A percentile compares a stretch with the other conserved stretches of the same genome.
These are phyloP conservation scores for Sphyrna mokarran DNA, from an alignment of 2,113 vertebrate genomes.

Conservation along the genomic window DNA sequence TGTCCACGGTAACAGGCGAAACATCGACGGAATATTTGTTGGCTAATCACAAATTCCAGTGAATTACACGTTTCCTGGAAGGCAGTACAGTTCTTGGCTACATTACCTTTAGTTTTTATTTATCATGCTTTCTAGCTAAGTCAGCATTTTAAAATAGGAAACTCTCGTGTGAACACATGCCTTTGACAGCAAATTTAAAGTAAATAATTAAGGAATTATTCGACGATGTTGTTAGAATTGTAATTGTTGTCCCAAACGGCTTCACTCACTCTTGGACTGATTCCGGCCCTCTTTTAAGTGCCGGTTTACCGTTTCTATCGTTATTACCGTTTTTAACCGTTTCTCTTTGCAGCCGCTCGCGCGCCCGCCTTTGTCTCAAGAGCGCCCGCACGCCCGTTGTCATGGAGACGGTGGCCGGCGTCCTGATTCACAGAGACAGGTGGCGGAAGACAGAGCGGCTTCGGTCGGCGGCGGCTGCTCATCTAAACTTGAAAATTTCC, in stretches of 20 bases:
- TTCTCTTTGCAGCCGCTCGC: neutral
- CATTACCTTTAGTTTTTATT: neutral
- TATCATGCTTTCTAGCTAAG: neutral
- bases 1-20: neutral
- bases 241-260: neutral
- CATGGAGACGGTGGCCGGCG: neutral
- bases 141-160: neutral
- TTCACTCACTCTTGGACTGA: no score
- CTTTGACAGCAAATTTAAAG: neutral
- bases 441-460: neutral
- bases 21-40: neutral
- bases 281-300: no score
- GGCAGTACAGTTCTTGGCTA: neutral
- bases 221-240: neutral
- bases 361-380: neutral
- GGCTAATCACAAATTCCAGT: neutral
- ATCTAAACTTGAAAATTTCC: no score
- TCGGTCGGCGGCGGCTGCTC: neutral
- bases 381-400: slow-evolving; percentile 6
- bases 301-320: no score
- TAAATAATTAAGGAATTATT: neutral
- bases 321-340: neutral
- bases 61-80: neutral
- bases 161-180: neutral
- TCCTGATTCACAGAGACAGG: neutral